Evolutionary conservation across 1,140 invertebrate genomes (phyloP).

Genomic region (Danaus plexippus): DNA sequence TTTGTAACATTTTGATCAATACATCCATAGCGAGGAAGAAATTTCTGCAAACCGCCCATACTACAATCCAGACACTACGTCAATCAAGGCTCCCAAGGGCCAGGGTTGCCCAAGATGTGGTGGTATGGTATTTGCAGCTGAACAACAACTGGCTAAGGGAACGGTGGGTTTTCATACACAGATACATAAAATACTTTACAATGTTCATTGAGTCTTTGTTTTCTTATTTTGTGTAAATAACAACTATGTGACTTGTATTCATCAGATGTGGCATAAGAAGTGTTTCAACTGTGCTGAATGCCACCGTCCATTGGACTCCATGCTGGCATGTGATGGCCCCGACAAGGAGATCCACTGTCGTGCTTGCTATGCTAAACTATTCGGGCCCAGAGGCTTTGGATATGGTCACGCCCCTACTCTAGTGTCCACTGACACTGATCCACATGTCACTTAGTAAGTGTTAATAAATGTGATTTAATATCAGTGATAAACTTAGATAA

Average conservation of each 20-base stretch:
- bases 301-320: conserved; percentile 93
- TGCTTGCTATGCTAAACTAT: conserved; percentile 90
- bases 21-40: conserved; percentile 80
- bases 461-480: conserved; percentile 8
- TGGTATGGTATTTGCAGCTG: conserved; percentile 93
- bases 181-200: too few relatives aligned
- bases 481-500: neutral
- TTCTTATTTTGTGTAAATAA: too few relatives aligned
- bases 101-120: conserved; percentile 93
- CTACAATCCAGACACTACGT: conserved; percentile 88
- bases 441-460: conserved; percentile 80
- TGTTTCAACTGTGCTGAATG: conserved; percentile 95
- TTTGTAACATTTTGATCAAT: conserved; percentile 13
- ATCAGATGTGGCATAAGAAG: conserved; percentile 93
- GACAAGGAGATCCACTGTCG: conserved; percentile 91
- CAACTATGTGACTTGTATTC: too few relatives aligned
- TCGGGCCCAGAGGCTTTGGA: conserved; percentile 92
- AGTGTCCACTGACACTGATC: conserved; percentile 82
- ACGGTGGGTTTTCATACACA: conserved; percentile 73
- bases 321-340: conserved; percentile 90
- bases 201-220: too few relatives aligned
- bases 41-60: conserved; percentile 83
- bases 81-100: conserved; percentile 88
- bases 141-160: conserved; percentile 94
- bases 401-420: conserved; percentile 90